Evolutionary conservation across 2,113 vertebrate species (phyloP).

Genomic region (Hypanus sabinus): DNA sequence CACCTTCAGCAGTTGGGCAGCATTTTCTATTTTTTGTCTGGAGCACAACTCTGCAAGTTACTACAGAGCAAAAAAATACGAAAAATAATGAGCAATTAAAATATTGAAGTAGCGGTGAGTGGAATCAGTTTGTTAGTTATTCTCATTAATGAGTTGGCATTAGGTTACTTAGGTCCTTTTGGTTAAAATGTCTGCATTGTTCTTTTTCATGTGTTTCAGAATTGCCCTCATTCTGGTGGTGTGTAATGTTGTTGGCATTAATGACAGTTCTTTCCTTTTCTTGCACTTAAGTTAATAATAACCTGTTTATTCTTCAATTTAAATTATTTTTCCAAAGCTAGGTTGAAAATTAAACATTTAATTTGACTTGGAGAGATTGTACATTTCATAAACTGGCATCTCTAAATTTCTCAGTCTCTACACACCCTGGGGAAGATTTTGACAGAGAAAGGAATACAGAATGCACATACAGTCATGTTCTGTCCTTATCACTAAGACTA

Average conservation of each 20-base stretch:
- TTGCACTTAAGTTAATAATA: neutral
- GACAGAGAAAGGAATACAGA: too few species aligned
- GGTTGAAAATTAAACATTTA: neutral
- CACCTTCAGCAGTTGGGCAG: neutral
- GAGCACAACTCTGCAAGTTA: neutral
- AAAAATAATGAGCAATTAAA: neutral
- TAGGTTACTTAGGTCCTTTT: neutral
- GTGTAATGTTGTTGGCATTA: neutral
- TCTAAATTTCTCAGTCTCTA: neutral
- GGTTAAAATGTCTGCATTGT: neutral
- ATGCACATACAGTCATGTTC: too few species aligned
- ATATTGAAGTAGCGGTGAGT: neutral
- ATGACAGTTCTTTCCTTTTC: neutral
- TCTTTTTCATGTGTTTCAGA: neutral
- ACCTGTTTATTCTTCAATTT: neutral
- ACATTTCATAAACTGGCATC: neutral
- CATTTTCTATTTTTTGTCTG: neutral
- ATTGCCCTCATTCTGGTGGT: neutral
- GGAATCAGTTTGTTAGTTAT: neutral
- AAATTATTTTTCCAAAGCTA: neutral
- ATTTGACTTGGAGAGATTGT: neutral
- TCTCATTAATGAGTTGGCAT: neutral
- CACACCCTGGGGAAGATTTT: neutral
- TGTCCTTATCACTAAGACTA: too few species aligned
- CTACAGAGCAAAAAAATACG: neutral